phyloP scores from a whole-genome alignment of 2,797 vertebrate genomes.

The Notamacropus eugenii region DNA sequence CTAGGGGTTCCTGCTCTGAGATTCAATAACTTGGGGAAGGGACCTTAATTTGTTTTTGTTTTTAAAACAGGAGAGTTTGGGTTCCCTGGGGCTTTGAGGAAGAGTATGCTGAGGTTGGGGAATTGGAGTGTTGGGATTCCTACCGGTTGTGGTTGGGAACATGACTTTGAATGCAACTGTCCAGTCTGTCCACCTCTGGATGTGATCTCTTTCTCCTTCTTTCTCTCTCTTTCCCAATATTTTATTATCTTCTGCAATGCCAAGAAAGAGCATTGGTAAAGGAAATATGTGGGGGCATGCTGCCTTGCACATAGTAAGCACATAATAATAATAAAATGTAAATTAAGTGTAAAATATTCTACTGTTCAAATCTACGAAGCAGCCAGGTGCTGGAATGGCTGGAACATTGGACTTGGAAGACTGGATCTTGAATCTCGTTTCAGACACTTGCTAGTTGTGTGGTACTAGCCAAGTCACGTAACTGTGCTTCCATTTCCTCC shows the following conservation, averaged over 20 bases:
- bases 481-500: not conserved
- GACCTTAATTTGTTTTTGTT: not conserved
- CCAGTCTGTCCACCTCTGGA: not conserved
- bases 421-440: not conserved
- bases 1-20: not conserved
- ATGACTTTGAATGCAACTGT: not conserved
- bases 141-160: too few relatives aligned
- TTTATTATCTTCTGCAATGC: not conserved
- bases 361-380: not conserved
- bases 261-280: not conserved
- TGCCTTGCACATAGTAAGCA: rapidly evolving
- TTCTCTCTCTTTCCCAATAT: not conserved
- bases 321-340: not conserved
- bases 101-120: not conserved
- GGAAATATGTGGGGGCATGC: not conserved
- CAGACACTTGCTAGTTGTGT: not conserved
- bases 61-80: not conserved
- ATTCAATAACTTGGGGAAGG: not conserved
- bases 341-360: not conserved
- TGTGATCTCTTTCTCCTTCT: not conserved
- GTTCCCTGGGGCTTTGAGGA: not conserved
- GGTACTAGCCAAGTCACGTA: not conserved
- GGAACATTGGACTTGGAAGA: not conserved
- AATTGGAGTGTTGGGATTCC: not conserved
- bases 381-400: not conserved